Evolutionary conservation across 2,113 vertebrate genomes (phyloP).

Genomic region (Sinocyclocheilus maitianheensis): DNA sequence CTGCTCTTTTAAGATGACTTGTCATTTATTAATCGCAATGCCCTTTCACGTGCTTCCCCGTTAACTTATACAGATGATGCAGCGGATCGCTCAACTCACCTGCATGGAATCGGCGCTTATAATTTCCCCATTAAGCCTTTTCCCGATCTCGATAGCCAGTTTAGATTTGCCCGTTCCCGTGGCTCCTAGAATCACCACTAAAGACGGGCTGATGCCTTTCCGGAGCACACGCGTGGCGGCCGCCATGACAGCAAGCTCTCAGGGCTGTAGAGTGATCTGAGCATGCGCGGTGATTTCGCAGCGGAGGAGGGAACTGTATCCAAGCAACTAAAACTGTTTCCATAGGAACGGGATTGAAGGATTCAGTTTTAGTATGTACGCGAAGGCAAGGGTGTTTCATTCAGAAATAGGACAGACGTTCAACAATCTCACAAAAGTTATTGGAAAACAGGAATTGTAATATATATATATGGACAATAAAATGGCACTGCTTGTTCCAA

Average conservation of each 20-base stretch:
- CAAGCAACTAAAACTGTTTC: slow-evolving; percentile 65
- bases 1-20: not conserved
- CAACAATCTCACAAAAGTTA: not conserved
- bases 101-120: slow-evolving; percentile 96
- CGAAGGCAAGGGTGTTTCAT: not conserved
- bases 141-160: slow-evolving; percentile 86
- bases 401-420: slow-evolving; percentile 12
- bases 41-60: slow-evolving; percentile 4
- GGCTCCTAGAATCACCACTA: slow-evolving; percentile 89
- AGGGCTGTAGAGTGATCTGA: slow-evolving; percentile 25
- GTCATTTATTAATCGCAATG: slow-evolving; percentile 16
- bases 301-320: slow-evolving; percentile 59
- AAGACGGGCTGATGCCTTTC: slow-evolving; percentile 67
- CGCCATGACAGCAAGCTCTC: slow-evolving; percentile 71
- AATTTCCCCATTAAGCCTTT: slow-evolving; percentile 84
- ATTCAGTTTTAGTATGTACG: not conserved
- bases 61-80: not conserved
- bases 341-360: slow-evolving; percentile 52
- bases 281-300: slow-evolving; percentile 62
- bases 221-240: slow-evolving; percentile 65
- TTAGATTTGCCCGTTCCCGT: slow-evolving; percentile 92
- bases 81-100: slow-evolving; percentile 71
- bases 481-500: not conserved
- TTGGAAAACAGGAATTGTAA: not conserved
- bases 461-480: not conserved